A percentile compares a stretch with the other conserved stretches of the same genome.
Conservation (phyloP, 2,888 invertebrate genomes). For the Bruchidius siliquastri region DNA sequence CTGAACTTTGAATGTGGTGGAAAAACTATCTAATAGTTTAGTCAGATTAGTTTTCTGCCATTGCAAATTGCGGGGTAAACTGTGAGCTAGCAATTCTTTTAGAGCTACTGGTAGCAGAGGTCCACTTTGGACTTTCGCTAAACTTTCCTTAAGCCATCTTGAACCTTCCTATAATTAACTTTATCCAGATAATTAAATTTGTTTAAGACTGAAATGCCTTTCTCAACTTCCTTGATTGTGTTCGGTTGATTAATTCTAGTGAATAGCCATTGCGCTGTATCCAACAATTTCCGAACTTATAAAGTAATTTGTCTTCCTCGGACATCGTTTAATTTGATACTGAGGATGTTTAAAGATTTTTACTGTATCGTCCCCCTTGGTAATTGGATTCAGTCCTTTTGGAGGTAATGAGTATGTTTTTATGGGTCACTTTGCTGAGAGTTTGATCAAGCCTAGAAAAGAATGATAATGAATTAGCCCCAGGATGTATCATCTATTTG, state of each 20-base stretch:
- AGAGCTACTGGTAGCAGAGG: not conserved
- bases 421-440: no score
- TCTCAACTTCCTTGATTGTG: slow-evolving; percentile 33
- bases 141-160: not conserved
- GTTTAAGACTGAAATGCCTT: slow-evolving; percentile 26
- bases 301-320: slow-evolving; percentile 38
- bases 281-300: slow-evolving; percentile 33
- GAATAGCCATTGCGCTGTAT: slow-evolving; percentile 29
- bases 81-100: not conserved
- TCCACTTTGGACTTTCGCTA: not conserved
- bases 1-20: no score
- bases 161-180: slow-evolving; percentile 11
- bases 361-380: not conserved
- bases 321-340: slow-evolving; percentile 36
- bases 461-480: no score
- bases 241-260: slow-evolving; percentile 36
- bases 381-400: not conserved
- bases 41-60: no score
- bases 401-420: not conserved
- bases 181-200: slow-evolving; percentile 25
- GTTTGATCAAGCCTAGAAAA: no score
- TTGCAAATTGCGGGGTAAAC: no score
- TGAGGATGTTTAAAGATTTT: not conserved
- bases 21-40: no score
- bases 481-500: no score